Base-by-base conservation (phyloP, 2,113 vertebrate species). In the Odontesthes bonariensis region DNA sequence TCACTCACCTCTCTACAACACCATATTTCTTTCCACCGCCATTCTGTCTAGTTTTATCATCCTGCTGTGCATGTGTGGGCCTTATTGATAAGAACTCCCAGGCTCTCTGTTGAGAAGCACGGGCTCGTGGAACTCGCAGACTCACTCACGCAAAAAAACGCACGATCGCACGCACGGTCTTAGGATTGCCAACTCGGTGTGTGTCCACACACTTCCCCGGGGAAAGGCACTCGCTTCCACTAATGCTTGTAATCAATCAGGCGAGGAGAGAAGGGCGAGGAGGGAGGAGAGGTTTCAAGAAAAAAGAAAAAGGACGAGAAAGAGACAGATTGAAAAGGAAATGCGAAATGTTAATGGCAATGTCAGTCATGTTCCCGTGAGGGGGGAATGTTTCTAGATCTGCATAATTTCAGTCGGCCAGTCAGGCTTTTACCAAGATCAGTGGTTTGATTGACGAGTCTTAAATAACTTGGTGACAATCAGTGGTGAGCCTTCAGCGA, bases 171-270 rank as follows among this genome's bases (percentile, higher is more conserved):
- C 31, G 75, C 71, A n/a, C n/a, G n/a, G n/a, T n/a, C n/a, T n/a
- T n/a, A n/a, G n/a, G n/a, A n/a, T n/a, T n/a, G 88, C 70, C 77
- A 82, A 73, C 62, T 49, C 73, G 88, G 86, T 86, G 75, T 85
- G 86, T 82, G 75, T 87, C 83, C 85, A 78, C 75, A 84, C 81
- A 79, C 81, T 80, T 66, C 76, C 71, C 73, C 51, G 42, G 82
- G 77, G 84, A 65, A 77, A 87, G 73, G 54, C 86, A 59, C 83
- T 88, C 79, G 20, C 62, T 73, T 75, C 33, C 65, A 77, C 82
- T 89, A 85, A 89, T 87, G 75, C 60, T 71, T 80, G 72, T 77
- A 81, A 90, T 93, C 89, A 85, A 83, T 93, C 91, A 88, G 82
- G 64, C 84, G 82, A 64, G 72, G 80, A 9, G 47, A 73, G 59